phyloP scores from a whole-genome alignment of 2,888 invertebrate genomes.

The Acanthococcus lagerstroemiae region DNA sequence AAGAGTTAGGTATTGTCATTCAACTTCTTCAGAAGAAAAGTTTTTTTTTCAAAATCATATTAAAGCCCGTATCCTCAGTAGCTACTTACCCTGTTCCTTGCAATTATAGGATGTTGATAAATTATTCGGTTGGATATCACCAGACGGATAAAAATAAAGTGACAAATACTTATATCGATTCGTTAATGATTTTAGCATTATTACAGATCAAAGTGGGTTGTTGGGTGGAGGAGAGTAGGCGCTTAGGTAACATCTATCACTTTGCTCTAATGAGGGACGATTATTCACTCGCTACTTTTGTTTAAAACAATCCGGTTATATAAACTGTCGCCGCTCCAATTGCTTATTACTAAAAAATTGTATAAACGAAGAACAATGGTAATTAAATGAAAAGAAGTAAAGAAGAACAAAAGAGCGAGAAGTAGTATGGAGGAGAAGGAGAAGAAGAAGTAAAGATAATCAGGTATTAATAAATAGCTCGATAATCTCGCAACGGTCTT shows the following conservation, averaged over 20 bases:
- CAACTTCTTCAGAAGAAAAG: too few species aligned
- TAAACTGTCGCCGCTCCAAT: background rate
- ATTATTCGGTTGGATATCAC: too few species aligned
- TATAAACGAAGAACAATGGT: slow-evolving; percentile 1
- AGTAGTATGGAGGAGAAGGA: background rate
- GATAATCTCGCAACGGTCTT: slow-evolving; percentile 2
- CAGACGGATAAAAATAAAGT: too few species aligned
- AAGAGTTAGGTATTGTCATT: too few species aligned
- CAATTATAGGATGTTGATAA: too few species aligned
- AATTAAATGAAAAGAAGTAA: background rate
- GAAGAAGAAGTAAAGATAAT: background rate
- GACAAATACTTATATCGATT: too few species aligned
- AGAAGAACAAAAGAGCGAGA: background rate
- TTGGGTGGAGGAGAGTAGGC: background rate
- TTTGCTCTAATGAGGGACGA: slow-evolving; percentile 3
- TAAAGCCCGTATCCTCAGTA: too few species aligned
- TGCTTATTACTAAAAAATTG: background rate
- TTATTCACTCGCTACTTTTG: slow-evolving; percentile 5
- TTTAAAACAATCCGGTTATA: slow-evolving; percentile 12
- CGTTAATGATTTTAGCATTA: background rate
- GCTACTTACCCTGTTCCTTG: too few species aligned
- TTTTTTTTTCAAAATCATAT: too few species aligned
- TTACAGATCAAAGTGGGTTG: background rate
- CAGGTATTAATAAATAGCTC: slow-evolving; percentile 1
- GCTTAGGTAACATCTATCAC: slow-evolving; percentile 8